Conservation (phyloP, 2,113 vertebrate genomes). For the Shinisaurus crocodilurus region DNA sequence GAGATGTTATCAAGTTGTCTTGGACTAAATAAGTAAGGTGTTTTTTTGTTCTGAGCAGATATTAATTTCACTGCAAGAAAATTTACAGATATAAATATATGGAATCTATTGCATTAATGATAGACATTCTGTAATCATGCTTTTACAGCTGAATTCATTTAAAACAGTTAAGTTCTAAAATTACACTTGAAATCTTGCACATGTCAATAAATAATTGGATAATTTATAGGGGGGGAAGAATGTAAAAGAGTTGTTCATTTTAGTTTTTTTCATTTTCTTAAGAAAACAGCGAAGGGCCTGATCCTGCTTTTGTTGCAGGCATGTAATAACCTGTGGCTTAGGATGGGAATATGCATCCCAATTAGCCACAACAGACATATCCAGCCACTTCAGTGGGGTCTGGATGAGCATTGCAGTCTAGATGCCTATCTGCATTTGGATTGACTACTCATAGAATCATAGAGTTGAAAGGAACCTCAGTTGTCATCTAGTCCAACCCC, state of each 20-base stretch:
- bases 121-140: slow-evolving; percentile 48
- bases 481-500: not conserved
- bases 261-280: slow-evolving; percentile 44
- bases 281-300: slow-evolving; percentile 16
- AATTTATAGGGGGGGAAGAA: slow-evolving; percentile 44
- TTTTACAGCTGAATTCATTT: slow-evolving; percentile 58
- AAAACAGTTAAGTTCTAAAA: slow-evolving; percentile 42
- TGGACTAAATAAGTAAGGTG: slow-evolving; percentile 64
- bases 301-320: not conserved
- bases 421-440: not conserved
- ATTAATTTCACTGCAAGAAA: slow-evolving; percentile 66
- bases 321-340: not conserved
- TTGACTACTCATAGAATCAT: not conserved
- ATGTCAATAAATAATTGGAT: slow-evolving; percentile 58
- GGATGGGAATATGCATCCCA: not conserved
- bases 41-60: slow-evolving; percentile 61
- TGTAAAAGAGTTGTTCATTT: slow-evolving; percentile 34
- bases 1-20: slow-evolving; percentile 75
- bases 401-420: not conserved
- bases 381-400: not conserved
- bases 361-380: not conserved
- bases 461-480: not conserved
- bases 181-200: slow-evolving; percentile 57
- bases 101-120: slow-evolving; percentile 56
- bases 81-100: slow-evolving; percentile 68